Percentiles rank a stretch among this genome's conserved stretches.
Evolutionary conservation across 1,140 invertebrate species (phyloP).

Genomic region (Plectrocnemia conspersa): DNA sequence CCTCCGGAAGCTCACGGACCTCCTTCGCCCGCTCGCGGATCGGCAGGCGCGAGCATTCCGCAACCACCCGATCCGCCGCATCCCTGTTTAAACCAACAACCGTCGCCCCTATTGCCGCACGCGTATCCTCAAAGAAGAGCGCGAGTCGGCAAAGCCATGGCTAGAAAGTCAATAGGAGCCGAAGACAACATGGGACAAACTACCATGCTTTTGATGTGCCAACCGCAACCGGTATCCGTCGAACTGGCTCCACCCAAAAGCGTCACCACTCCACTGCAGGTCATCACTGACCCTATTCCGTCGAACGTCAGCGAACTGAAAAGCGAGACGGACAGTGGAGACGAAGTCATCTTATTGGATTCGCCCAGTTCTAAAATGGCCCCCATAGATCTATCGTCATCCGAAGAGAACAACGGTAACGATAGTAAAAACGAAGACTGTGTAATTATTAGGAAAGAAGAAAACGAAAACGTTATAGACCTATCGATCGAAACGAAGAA

Average conservation of each 20-base stretch:
- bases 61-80: conserved; percentile 46
- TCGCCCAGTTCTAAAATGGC: conserved; percentile 40
- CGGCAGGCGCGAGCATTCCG: conserved; percentile 55
- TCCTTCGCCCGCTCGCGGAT: conserved; percentile 63
- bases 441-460: conserved; percentile 4
- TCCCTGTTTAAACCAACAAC: conserved; percentile 32
- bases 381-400: conserved; percentile 48
- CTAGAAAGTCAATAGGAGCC: conserved; percentile 52
- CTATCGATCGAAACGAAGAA: conserved; percentile 49
- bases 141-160: conserved; percentile 65
- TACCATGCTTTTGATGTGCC: conserved; percentile 44
- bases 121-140: conserved; percentile 48
- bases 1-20: conserved; percentile 61
- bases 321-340: conserved; percentile 43
- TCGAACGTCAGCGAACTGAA: conserved; percentile 35
- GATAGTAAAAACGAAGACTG: conserved; percentile 31
- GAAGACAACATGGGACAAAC: conserved; percentile 43
- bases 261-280: conserved; percentile 31
- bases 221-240: conserved; percentile 30
- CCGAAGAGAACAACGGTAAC: conserved; percentile 39
- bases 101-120: conserved; percentile 40
- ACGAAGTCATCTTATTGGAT: conserved; percentile 46
- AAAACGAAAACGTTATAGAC: conserved; percentile 36
- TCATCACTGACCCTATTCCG: conserved; percentile 33
- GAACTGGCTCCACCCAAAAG: conserved; percentile 24